These are phyloP conservation scores for Daboia siamensis DNA, from an alignment of 2,113 vertebrate genomes.

Conservation along the genomic window DNA sequence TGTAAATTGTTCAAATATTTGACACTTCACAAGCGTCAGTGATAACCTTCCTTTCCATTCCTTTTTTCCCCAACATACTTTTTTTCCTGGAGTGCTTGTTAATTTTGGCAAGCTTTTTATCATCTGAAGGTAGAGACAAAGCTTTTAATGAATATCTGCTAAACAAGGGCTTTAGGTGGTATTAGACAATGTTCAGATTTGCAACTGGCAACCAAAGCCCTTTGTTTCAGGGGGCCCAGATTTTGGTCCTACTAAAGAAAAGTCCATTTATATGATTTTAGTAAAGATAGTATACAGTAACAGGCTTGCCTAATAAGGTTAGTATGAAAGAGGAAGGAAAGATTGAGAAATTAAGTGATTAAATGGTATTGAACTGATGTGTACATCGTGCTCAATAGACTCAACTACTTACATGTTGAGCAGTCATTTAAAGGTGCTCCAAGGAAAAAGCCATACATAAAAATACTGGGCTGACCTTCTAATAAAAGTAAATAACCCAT, in stretches of 20 bases:
- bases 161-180: neutral
- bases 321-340: neutral
- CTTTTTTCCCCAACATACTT: neutral
- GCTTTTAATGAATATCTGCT: neutral
- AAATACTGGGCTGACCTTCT: no score
- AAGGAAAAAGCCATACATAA: neutral
- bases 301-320: neutral
- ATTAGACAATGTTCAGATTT: neutral
- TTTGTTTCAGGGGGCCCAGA: neutral
- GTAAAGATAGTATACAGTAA: neutral
- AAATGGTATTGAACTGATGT: neutral
- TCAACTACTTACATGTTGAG: neutral
- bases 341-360: neutral
- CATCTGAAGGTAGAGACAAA: conserved; percentile 1
- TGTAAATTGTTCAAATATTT: conserved; percentile 13
- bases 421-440: neutral
- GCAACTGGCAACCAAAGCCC: neutral
- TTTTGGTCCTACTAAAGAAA: neutral
- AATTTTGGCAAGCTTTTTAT: conserved; percentile 1
- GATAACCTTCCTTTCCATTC: neutral
- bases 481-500: neutral
- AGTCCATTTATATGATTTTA: neutral
- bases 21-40: neutral
- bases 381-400: neutral
- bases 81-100: neutral